A percentile compares a stretch with the other conserved stretches of the same genome.
These are phyloP conservation scores for Falco rusticolus DNA, from an alignment of 2,797 vertebrate genomes.

Conservation along the genomic window DNA sequence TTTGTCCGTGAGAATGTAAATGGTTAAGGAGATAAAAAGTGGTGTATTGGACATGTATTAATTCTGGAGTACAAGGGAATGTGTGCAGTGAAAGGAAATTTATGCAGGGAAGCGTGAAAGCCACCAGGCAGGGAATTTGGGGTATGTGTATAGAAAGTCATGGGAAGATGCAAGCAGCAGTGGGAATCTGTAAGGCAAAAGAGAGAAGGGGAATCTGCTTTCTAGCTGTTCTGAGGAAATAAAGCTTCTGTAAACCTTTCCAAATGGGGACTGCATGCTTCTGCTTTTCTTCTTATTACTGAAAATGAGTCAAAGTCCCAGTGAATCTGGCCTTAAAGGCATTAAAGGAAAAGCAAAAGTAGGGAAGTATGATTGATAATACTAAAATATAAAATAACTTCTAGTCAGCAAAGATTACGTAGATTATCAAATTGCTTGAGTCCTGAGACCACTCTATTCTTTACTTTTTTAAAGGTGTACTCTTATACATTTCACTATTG, in stretches of 20 bases:
- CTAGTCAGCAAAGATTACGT: background rate
- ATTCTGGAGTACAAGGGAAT: background rate
- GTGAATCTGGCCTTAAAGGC: background rate
- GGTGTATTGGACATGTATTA: background rate
- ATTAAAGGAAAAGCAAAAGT: background rate
- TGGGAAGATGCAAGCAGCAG: conserved; percentile 16
- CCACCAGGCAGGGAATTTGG: background rate
- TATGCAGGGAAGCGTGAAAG: background rate
- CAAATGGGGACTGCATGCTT: background rate
- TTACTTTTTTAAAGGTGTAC: background rate
- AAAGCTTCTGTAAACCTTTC: background rate
- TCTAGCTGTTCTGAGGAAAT: background rate
- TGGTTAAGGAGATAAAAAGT: background rate
- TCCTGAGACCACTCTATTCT: background rate
- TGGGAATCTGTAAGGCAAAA: conserved; percentile 1
- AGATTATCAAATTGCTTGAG: background rate
- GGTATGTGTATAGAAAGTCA: background rate
- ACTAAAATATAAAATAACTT: background rate
- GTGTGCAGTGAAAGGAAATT: background rate
- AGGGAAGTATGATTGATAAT: background rate
- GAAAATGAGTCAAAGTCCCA: background rate
- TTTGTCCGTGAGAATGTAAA: background rate
- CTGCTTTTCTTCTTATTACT: background rate
- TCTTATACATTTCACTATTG: background rate
- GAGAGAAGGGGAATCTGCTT: background rate